Evolutionary conservation across 2,888 invertebrate species (phyloP), one percentile per base, ranked within the genome.

Genomic region (Griposia aprilina): DNA sequence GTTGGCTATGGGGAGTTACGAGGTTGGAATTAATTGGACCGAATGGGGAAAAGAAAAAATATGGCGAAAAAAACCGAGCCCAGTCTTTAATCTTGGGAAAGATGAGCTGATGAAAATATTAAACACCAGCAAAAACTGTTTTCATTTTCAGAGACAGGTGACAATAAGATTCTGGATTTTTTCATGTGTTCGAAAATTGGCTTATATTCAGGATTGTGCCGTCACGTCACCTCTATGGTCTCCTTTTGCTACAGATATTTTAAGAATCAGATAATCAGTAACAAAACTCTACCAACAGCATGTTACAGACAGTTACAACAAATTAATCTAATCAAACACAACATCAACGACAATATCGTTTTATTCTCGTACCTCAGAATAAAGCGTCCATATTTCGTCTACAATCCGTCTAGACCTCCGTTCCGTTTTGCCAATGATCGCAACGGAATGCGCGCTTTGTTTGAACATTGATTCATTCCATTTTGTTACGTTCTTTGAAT

Each of bases 361-460:
- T 78, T 26, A 62, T 8, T 55, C 57, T 82, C 88, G 88, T 36
- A 13, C 41, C 74, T 80, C 74, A 69, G 63, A 77, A 85, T 88
- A 72, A 62, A 59, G 3, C 78, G 20, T 72, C 66, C 72, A 87
- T 83, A 85, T 87, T 88, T 90, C 79, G 90, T 90, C 89, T 90
- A 85, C 88, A 82, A 88, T 87, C 84, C 83, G 92, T 92, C 92
- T 92, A 92, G 92, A 92, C 92, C 84, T 78, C 81, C 81, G 87
- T 83, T 85, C 78, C 78, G 87, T 88, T 90, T 87, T 86, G 86
- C 86, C 88, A 90, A 91, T 89, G 89, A 91, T 89, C 88, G 85
- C 84, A 70, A 83, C 82, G 82, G 86, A 90, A 88, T 86, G 78
- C 76, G 57, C 68, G 81, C 83, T 84, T 88, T 85, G 82, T 87